A percentile compares a stretch with the other conserved stretches of the same genome.
phyloP scores from a whole-genome alignment of 2,113 vertebrate species.

The Bos indicus region DNA sequence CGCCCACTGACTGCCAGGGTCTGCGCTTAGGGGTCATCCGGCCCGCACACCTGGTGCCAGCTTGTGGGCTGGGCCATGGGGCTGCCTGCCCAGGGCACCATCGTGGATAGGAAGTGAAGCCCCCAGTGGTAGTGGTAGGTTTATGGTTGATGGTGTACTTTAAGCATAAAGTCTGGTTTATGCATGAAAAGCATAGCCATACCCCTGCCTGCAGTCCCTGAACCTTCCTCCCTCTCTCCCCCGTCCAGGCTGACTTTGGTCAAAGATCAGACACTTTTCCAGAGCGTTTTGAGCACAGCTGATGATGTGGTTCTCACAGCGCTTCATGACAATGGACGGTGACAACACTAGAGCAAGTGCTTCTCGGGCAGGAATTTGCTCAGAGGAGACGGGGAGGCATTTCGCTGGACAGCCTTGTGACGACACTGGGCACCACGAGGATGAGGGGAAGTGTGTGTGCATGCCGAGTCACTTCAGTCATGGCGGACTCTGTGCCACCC shows the following conservation, averaged over 20 bases:
- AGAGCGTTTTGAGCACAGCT: background rate
- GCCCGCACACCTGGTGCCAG: fast-evolving
- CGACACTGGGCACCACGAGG: slow-evolving; percentile 82
- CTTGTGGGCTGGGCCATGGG: fast-evolving
- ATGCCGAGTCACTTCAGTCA: background rate
- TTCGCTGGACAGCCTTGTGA: slow-evolving; percentile 85
- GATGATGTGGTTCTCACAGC: fast-evolving
- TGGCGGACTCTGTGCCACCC: background rate
- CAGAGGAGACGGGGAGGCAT: slow-evolving; percentile 85
- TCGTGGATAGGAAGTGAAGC: fast-evolving
- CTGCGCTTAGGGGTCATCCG: fast-evolving
- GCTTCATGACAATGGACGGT: slow-evolving; percentile 79
- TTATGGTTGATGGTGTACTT: background rate
- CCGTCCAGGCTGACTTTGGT: background rate
- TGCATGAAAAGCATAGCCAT: fast-evolving
- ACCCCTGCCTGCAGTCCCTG: fast-evolving
- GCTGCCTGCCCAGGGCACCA: fast-evolving
- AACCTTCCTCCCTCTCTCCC: background rate
- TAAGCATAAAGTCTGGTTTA: background rate
- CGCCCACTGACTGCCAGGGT: fast-evolving
- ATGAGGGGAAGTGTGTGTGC: slow-evolving; percentile 80
- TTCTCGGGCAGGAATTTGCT: slow-evolving; percentile 87
- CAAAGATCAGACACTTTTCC: background rate
- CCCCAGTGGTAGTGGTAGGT: background rate
- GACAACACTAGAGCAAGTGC: slow-evolving; percentile 87